Evolutionary conservation across 2,113 vertebrate genomes (phyloP).

Genomic region (Jacana jacana): DNA sequence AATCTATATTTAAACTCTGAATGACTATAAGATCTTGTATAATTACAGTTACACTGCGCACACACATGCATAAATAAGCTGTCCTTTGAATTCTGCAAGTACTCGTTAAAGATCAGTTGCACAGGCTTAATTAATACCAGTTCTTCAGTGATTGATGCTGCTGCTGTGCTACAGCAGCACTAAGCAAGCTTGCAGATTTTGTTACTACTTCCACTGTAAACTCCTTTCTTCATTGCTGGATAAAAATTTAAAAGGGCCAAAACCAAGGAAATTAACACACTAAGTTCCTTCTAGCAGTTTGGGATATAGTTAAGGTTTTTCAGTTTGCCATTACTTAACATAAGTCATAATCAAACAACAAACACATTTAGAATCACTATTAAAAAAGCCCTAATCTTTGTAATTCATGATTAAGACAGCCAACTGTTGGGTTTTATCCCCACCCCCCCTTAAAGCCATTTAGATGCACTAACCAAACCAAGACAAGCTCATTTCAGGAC

Average conservation of each 20-base stretch:
- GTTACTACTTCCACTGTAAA: neutral
- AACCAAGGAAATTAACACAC: neutral
- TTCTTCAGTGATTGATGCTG: neutral
- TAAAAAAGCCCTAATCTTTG: neutral
- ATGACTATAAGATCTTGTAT: neutral
- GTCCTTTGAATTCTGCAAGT: neutral
- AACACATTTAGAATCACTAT: neutral
- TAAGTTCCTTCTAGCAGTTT: neutral
- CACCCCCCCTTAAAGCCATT: neutral
- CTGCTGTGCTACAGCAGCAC: neutral
- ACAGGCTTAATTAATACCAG: neutral
- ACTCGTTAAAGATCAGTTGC: neutral
- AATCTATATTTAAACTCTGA: constrained; percentile 9
- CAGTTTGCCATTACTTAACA: neutral
- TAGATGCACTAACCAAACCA: neutral
- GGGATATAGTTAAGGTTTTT: neutral
- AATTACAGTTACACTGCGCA: neutral
- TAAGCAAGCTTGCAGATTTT: neutral
- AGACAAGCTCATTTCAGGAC: neutral
- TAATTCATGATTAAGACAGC: neutral
- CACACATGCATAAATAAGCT: neutral
- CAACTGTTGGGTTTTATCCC: neutral
- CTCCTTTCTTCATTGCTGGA: neutral
- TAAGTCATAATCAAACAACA: neutral
- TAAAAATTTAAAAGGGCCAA: neutral